Percentiles rank a stretch among this genome's conserved stretches.
Conservation (phyloP, 2,113 vertebrate species). For the Ictidomys tridecemlineatus region DNA sequence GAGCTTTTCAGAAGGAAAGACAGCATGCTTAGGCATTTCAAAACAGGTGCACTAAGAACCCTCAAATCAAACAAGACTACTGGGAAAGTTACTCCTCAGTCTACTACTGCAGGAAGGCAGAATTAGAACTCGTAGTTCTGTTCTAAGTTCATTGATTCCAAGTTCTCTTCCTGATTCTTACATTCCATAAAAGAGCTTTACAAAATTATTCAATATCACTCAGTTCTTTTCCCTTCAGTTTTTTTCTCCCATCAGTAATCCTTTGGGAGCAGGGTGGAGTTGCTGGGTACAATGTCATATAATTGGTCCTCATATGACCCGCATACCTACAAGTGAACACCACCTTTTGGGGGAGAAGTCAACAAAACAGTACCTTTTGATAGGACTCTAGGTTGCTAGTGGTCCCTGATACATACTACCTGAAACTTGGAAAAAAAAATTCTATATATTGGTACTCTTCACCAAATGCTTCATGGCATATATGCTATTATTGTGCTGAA, state of each 20-base stretch:
- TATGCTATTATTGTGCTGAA: not conserved
- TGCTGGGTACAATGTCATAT: not conserved
- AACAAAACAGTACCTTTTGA: not conserved
- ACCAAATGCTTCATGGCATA: not conserved
- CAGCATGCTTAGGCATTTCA: not conserved
- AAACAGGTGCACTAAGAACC: not conserved
- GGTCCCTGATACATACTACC: not conserved
- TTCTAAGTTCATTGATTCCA: not conserved
- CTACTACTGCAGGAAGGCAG: not conserved
- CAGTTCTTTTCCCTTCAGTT: not conserved
- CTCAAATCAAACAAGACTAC: not conserved
- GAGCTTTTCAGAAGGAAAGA: not conserved
- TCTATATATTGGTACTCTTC: not conserved
- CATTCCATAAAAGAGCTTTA: not conserved
- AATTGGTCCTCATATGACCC: not conserved
- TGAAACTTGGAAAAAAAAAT: not conserved
- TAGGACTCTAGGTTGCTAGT: not conserved
- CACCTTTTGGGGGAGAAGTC: not conserved
- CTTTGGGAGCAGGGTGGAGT: constrained; percentile 53
- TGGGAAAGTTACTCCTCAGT: not conserved
- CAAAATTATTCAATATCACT: not conserved
- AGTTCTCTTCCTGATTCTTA: not conserved
- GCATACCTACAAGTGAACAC: not conserved
- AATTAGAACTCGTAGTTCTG: not conserved
- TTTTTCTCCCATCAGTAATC: constrained; percentile 61